These are phyloP conservation scores for Leptobrachium ailaonicum DNA, from an alignment of 2,113 vertebrate species.

Conservation along the genomic window DNA sequence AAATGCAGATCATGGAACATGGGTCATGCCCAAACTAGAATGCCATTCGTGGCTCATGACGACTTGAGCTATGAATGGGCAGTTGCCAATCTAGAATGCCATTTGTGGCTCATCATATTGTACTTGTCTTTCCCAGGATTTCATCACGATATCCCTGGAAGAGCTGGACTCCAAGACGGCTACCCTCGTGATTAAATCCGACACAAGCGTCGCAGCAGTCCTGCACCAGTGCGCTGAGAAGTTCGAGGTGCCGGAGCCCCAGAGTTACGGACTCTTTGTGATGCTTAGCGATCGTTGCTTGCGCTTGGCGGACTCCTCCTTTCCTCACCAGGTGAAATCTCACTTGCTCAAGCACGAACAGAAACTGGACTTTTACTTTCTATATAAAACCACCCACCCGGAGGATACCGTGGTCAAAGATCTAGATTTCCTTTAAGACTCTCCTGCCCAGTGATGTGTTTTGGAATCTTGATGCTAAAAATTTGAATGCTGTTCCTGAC, in stretches of 20 bases:
- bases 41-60: too few relatives aligned
- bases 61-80: too few relatives aligned
- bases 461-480: too few relatives aligned
- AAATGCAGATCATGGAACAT: too few relatives aligned
- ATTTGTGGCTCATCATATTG: too few relatives aligned
- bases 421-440: constrained; percentile 63
- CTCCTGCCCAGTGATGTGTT: background rate
- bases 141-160: constrained; percentile 86
- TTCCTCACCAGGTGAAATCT: constrained; percentile 83
- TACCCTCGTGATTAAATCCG: constrained; percentile 78
- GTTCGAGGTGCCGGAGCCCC: constrained; percentile 75
- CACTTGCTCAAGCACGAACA: constrained; percentile 74
- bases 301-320: constrained; percentile 73
- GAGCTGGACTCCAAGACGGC: constrained; percentile 74
- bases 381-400: constrained; percentile 76
- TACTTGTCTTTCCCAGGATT: constrained; percentile 73
- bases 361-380: constrained; percentile 83
- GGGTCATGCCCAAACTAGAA: too few relatives aligned
- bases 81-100: too few relatives aligned
- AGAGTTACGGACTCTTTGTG: constrained; percentile 76
- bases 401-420: constrained; percentile 61
- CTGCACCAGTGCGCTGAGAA: constrained; percentile 82
- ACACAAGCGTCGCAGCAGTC: constrained; percentile 75
- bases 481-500: too few relatives aligned
- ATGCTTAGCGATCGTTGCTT: constrained; percentile 71